Evolutionary conservation across 1,140 invertebrate genomes (phyloP), one percentile per base, ranked within the genome.

Genomic region (Notospermus geniculatus): DNA sequence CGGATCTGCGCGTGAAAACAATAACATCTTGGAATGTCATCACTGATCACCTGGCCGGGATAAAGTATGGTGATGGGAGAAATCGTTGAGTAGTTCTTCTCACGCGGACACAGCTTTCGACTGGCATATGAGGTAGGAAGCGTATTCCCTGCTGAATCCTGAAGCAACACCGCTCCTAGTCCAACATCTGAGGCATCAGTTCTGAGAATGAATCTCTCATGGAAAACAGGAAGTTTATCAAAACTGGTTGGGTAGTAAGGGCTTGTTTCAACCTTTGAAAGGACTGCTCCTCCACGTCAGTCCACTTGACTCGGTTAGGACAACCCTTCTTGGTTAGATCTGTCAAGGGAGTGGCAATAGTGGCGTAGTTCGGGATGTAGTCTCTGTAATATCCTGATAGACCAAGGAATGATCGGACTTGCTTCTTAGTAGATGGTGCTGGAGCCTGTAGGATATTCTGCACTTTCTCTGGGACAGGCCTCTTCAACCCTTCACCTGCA

Each of bases 381-480:
- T 30, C 55, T 28, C 57, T 23, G 50, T 65, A 68, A 56, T 63
- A 68, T 45, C 50, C 52, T 54, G 53, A 54, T 29, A 65, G 56
- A 23, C 63, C 63, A 27, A 67, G 28, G 36, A 63, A 66, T 60
- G 53, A 58, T 25, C 39, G 46, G 4, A 84, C 55, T 25, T 80
- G 70, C 60, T 71, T 73, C 43, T 73, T 69, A 41, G 71, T 73
- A 32, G 54, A 54, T 19, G 77, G 80, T 27, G 17, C 23, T 56
- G 56, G 63, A 45, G 74, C 66, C 41, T 75, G 54, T 54, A 57
- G 52, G 32, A 83, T 79, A 13, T 76, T 70, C 59, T 65, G 52
- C n/a, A 82, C 59, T 65, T 75, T 76, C 15, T 67, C 65, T 36
- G 57, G 61, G 67, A 80, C 71, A 19, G 71, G 68, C 59, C 57